phyloP scores from a whole-genome alignment of 1,140 invertebrate species.

The Macrosteles quadrilineatus region DNA sequence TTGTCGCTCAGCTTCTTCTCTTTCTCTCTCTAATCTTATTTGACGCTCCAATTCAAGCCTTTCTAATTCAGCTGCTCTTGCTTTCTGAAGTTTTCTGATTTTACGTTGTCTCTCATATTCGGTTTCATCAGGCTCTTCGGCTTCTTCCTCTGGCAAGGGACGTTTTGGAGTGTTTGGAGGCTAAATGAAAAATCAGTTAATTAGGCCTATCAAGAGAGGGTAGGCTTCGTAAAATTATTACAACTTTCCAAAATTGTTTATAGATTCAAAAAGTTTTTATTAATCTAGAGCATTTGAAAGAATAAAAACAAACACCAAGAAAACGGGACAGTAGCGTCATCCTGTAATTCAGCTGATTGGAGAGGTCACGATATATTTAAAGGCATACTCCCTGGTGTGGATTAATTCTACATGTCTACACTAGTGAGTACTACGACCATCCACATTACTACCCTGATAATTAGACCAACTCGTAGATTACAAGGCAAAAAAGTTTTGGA shows the following conservation, averaged over 20 bases:
- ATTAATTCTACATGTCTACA: no score
- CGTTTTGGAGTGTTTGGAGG: conserved; percentile 77
- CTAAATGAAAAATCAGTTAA: conserved; percentile 58
- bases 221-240: conserved; percentile 35
- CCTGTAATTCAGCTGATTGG: conserved; percentile 20
- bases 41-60: conserved; percentile 45
- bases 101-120: conserved; percentile 48
- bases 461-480: no score
- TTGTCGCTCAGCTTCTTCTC: conserved; percentile 36
- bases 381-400: no score
- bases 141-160: conserved; percentile 62
- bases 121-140: conserved; percentile 58
- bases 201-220: conserved; percentile 35
- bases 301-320: conserved; percentile 28
- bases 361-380: no score
- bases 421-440: no score
- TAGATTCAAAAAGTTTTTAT: conserved; percentile 28
- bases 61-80: conserved; percentile 54
- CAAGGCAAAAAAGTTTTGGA: no score
- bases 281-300: not conserved
- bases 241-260: conserved; percentile 35
- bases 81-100: conserved; percentile 51
- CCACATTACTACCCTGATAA: no score
- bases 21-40: conserved; percentile 30
- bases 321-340: conserved; percentile 27